Conservation (phyloP, 2,888 invertebrate genomes). For the Sinopyrophorus schimmeli region DNA sequence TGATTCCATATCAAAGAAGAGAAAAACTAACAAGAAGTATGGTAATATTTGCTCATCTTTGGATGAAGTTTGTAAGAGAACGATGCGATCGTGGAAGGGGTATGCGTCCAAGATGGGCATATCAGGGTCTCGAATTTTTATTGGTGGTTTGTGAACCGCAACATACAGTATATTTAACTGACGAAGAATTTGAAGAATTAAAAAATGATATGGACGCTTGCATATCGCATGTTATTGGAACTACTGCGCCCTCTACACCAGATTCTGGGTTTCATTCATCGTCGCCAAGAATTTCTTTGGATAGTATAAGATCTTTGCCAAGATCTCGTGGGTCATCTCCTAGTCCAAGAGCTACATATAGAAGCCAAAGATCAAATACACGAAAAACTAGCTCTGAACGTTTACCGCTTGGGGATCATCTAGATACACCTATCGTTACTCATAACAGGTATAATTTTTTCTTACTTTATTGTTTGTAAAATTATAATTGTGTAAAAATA, state of each 20-base stretch:
- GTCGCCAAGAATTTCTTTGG: slow-evolving; percentile 48
- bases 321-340: slow-evolving; percentile 52
- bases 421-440: slow-evolving; percentile 3
- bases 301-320: slow-evolving; percentile 43
- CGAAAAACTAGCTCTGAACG: slow-evolving; percentile 51
- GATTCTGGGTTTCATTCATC: slow-evolving; percentile 51
- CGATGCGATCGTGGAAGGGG: slow-evolving; percentile 84
- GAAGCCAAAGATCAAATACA: slow-evolving; percentile 48
- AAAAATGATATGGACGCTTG: slow-evolving; percentile 82
- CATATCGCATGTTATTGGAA: slow-evolving; percentile 77
- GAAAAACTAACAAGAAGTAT: slow-evolving; percentile 62
- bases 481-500: too few species aligned
- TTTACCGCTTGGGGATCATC: slow-evolving; percentile 34
- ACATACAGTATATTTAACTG: slow-evolving; percentile 75
- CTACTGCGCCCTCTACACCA: slow-evolving; percentile 49
- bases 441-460: background rate
- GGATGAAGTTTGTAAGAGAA: slow-evolving; percentile 88
- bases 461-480: background rate
- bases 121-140: slow-evolving; percentile 85
- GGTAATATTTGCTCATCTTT: slow-evolving; percentile 73
- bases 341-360: slow-evolving; percentile 51
- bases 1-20: slow-evolving; percentile 57
- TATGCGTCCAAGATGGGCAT: slow-evolving; percentile 83
- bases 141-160: slow-evolving; percentile 83
- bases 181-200: slow-evolving; percentile 78